Evolutionary conservation across 2,113 vertebrate genomes (phyloP).

Genomic region (Sebastes schlegelii): DNA sequence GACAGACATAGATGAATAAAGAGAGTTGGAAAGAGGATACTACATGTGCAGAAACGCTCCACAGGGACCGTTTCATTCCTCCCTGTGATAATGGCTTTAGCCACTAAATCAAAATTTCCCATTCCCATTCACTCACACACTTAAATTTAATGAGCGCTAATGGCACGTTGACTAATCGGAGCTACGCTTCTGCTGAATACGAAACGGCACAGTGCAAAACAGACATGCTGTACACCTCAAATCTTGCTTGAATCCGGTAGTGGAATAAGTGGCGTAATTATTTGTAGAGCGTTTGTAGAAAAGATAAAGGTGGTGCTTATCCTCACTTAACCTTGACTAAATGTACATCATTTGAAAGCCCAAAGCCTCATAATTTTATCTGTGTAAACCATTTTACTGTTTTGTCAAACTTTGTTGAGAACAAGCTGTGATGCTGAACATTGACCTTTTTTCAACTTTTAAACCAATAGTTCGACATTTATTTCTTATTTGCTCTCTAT

Average conservation of each 20-base stretch:
- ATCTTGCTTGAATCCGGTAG: background rate
- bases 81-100: conserved; percentile 41
- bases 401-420: background rate
- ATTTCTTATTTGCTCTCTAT: background rate
- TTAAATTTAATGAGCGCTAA: conserved; percentile 45
- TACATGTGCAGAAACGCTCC: conserved; percentile 56
- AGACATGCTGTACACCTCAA: background rate
- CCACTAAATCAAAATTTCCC: conserved; percentile 64
- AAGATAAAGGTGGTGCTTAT: background rate
- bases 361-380: background rate
- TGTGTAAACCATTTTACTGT: background rate
- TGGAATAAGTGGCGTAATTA: background rate
- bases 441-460: background rate
- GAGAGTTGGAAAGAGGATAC: conserved; percentile 5
- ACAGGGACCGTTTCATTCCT: conserved; percentile 50
- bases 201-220: background rate
- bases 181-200: conserved; percentile 16
- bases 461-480: background rate
- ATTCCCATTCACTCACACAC: conserved; percentile 42
- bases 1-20: conserved; percentile 1
- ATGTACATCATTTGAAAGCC: background rate
- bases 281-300: background rate
- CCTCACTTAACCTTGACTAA: background rate
- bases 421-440: background rate
- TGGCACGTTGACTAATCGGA: conserved; percentile 27